phyloP scores from a whole-genome alignment of 1,140 invertebrate species.

The Druon quercuslanigerum region DNA sequence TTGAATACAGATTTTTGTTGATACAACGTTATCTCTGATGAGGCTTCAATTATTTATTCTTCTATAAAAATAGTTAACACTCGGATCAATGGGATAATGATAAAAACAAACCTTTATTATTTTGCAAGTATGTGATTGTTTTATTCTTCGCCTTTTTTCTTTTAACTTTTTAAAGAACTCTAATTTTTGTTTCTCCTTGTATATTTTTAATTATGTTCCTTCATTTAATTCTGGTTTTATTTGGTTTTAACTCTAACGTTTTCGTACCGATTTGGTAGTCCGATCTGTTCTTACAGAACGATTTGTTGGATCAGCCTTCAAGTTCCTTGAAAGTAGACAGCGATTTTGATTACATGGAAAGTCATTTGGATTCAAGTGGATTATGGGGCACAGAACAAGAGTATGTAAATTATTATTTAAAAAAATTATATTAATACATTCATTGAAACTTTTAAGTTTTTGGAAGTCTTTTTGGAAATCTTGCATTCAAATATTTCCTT shows the following conservation, averaged over 20 bases:
- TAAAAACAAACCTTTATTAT: background rate
- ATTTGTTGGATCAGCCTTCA: slow-evolving; percentile 51
- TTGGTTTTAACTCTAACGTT: slow-evolving; percentile 2
- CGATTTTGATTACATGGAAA: slow-evolving; percentile 64
- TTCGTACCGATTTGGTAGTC: slow-evolving; percentile 11
- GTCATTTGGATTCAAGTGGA: slow-evolving; percentile 49
- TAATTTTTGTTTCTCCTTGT: background rate
- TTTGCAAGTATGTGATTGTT: background rate
- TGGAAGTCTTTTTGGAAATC: background rate
- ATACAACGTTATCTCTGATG: no score
- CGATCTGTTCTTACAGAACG: slow-evolving; percentile 47
- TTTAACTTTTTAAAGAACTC: background rate
- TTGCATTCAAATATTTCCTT: background rate
- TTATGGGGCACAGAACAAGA: slow-evolving; percentile 64
- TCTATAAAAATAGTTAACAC: background rate
- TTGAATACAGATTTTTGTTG: no score
- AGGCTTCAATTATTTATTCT: slow-evolving; percentile 6
- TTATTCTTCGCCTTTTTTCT: background rate
- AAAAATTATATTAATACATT: slow-evolving; percentile 12
- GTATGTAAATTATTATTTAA: slow-evolving; percentile 47
- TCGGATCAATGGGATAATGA: background rate
- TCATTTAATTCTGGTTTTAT: background rate
- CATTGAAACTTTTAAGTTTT: no score
- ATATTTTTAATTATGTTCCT: slow-evolving; percentile 19
- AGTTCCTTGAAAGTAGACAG: slow-evolving; percentile 52